A percentile compares a stretch with the other conserved stretches of the same genome.
Conservation (phyloP, 2,797 vertebrate genomes). For the Sebastes ruberrimus region DNA sequence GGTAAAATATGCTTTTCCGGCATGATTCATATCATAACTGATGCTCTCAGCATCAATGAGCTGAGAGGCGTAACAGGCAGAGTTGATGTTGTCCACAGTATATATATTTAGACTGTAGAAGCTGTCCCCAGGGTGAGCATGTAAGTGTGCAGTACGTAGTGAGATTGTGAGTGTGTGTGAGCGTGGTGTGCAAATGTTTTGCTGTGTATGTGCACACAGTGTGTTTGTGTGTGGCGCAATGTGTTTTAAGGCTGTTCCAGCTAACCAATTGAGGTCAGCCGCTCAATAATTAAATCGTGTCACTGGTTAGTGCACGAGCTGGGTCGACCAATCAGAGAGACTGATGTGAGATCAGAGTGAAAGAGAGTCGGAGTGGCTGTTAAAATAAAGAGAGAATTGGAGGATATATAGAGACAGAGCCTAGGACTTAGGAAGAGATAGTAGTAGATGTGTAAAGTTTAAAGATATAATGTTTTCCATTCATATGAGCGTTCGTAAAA, state of each 20-base stretch:
- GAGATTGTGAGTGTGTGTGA: slow-evolving; percentile 42
- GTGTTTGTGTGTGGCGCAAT: slow-evolving; percentile 33
- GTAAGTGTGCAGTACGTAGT: slow-evolving; percentile 58
- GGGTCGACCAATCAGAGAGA: slow-evolving; percentile 63
- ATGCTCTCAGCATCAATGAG: slow-evolving; percentile 49
- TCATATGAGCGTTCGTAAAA: slow-evolving; percentile 12
- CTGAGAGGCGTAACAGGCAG: slow-evolving; percentile 46
- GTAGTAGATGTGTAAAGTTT: slow-evolving; percentile 29
- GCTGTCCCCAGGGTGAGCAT: slow-evolving; percentile 61
- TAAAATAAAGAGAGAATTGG: slow-evolving; percentile 28
- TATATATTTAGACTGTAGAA: slow-evolving; percentile 72
- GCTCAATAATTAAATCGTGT: slow-evolving; percentile 81
- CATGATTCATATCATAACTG: slow-evolving; percentile 9
- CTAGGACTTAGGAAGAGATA: not conserved
- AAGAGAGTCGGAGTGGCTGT: slow-evolving; percentile 32
- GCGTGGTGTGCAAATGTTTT: slow-evolving; percentile 32
- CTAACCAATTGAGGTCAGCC: slow-evolving; percentile 82
- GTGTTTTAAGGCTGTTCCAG: slow-evolving; percentile 68
- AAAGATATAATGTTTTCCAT: slow-evolving; percentile 1
- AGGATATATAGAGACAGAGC: slow-evolving; percentile 21
- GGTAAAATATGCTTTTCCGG: not conserved
- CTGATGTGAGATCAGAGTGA: slow-evolving; percentile 55
- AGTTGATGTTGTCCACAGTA: slow-evolving; percentile 54
- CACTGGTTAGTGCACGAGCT: slow-evolving; percentile 75
- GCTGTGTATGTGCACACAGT: slow-evolving; percentile 17